Evolutionary conservation across 2,888 invertebrate genomes (phyloP), one percentile per base, ranked within the genome.

Genomic region (Chrysina gloriosa): DNA sequence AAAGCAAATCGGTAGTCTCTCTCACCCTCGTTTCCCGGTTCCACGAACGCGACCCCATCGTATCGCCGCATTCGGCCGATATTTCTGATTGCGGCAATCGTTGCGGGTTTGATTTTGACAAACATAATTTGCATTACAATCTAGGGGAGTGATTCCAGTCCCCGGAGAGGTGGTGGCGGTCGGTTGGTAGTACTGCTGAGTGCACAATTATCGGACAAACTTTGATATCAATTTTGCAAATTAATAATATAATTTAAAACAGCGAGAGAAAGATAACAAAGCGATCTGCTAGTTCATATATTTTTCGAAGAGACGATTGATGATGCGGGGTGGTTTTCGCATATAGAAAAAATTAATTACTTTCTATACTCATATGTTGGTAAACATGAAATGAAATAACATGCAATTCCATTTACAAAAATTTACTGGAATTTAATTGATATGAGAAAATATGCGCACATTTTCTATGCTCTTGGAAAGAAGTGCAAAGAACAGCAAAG

Each of bases 191-290:
- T 79, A 81, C 80, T 77, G 82, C 81, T 79, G 82, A 81, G 78
- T 78, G 81, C 80, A 79, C 83, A 82, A 83, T 83, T 83, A 82
- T 82, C 77, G 81, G 76, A 77, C 77, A 81, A 82, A 82, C 81
- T 80, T 79, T 77, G 77, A 79, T 80, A 81, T 81, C 81, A 81
- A 82, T 82, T 82, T 81, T 69, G 67, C 69, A 69, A 69, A 69
- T 69, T 69, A 67, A 69, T 63, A 63, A 61, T 61, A 27, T 42
- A 27, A 61, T 61, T 61, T 31, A 16, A 52, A 29, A 21, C 9
- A 31, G 52, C 27, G 23, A 23, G 16, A 21, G 19, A 25, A 11
- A 39, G 58, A 29, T 7, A 19, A 52, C 36, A 7, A 2, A 36
- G 36, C 2, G 36, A 36, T n/a, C 34, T n/a, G 6, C 9, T 36